Evolutionary conservation across 2,888 invertebrate genomes (phyloP), one percentile per base, ranked within the genome.

Genomic region (Crepidodera aurea): DNA sequence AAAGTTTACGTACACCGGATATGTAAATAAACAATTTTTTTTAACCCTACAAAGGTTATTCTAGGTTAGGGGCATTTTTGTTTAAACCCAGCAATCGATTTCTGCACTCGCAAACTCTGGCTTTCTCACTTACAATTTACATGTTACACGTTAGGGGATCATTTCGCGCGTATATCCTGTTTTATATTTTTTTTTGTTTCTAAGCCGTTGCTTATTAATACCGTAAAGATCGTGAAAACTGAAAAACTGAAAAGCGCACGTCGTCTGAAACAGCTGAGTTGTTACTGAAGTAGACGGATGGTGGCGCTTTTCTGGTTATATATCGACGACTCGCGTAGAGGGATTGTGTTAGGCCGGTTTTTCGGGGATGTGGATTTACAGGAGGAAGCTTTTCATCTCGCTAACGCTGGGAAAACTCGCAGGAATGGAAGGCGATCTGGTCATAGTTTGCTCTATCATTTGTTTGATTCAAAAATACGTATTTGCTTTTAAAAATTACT

Each of bases 201-300:
- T 27, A 34, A 18, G 32, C 44, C 25, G 44, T 68, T 54, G 66
- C 63, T 60, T 54, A 62, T 58, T 62, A 64, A 57, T 53, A 62
- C 63, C 64, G 64, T 64, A 51, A 63, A 58, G 61, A 61, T 56
- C 54, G 55, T 53, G 53, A 22, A 32, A 46, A 27, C 70, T 57
- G 48, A 48, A 48, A 48, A 48, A 37, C 56, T 27, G 40, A 32
- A 29, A 70, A 68, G 71, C 71, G 69, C 75, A 71, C 73, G 73
- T 44, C 69, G 73, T 69, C 71, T 70, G 68, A 66, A 71, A 75
- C 74, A 73, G 75, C 74, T 75, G 75, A 71, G 68, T 63, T 73
- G 72, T 74, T 75, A 77, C 77, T 76, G 70, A 75, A 71, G 72
- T 74, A 71, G 72, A 71, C 78, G 76, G 73, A 39, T 68, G 70